These are phyloP conservation scores for Microplitis manilae DNA, from an alignment of 2,888 invertebrate species.

Conservation along the genomic window DNA sequence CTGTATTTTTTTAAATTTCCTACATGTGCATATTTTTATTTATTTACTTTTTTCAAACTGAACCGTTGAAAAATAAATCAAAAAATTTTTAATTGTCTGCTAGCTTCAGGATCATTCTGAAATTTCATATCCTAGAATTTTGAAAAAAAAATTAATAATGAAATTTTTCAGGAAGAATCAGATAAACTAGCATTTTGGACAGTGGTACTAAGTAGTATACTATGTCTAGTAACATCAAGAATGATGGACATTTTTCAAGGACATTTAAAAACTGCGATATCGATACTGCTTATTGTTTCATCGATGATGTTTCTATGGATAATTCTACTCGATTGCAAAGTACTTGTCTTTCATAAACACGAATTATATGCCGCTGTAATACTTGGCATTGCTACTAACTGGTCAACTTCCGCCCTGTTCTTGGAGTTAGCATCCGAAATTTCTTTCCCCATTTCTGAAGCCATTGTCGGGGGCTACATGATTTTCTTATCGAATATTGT, in stretches of 20 bases:
- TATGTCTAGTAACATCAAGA: constrained; percentile 57
- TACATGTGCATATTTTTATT: no score
- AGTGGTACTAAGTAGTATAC: constrained; percentile 57
- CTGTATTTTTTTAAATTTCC: no score
- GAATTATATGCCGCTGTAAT: constrained; percentile 59
- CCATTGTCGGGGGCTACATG: constrained; percentile 63
- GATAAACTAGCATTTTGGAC: constrained; percentile 63
- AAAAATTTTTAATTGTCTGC: no score
- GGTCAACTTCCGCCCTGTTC: constrained; percentile 62
- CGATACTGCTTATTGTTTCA: constrained; percentile 52
- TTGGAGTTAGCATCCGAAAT: constrained; percentile 64
- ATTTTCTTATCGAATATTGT: constrained; percentile 59
- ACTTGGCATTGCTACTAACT: constrained; percentile 59
- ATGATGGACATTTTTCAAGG: constrained; percentile 60
- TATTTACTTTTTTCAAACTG: no score
- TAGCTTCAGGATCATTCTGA: no score
- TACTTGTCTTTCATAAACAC: constrained; percentile 55
- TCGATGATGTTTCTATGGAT: constrained; percentile 61
- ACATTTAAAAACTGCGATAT: constrained; percentile 55
- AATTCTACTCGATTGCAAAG: constrained; percentile 53
- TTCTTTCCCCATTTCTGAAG: constrained; percentile 63
- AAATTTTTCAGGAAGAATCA: constrained; percentile 54
- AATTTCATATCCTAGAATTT: neutral
- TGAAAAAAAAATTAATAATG: neutral
- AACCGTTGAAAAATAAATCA: no score